These are phyloP conservation scores for Ptychobarbus kaznakovi DNA, from an alignment of 2,797 vertebrate genomes.

Conservation along the genomic window DNA sequence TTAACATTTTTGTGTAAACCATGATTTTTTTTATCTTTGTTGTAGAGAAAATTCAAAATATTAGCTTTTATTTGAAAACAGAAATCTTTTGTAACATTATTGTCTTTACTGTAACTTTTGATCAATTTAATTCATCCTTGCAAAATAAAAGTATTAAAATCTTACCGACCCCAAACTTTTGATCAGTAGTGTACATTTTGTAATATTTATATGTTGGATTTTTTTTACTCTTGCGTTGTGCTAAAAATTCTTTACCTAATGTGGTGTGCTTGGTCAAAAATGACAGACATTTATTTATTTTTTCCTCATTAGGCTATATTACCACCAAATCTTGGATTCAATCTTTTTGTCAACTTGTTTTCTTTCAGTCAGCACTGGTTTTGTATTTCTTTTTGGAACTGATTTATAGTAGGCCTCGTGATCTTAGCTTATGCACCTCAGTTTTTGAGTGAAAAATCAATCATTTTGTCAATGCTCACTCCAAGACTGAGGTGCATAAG, in stretches of 20 bases:
- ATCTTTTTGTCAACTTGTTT: neutral
- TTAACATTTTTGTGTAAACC: neutral
- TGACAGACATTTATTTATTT: neutral
- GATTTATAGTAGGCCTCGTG: neutral
- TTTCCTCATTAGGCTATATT: neutral
- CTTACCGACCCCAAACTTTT: neutral
- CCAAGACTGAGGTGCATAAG: neutral
- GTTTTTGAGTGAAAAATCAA: neutral
- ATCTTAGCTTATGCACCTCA: neutral
- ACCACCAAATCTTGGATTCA: neutral
- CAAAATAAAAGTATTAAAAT: neutral
- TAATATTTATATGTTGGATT: neutral
- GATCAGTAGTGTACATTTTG: neutral
- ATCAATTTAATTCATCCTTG: neutral
- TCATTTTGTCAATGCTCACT: neutral
- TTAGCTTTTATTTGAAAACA: neutral
- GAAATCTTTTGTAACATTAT: no score
- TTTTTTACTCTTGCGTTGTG: neutral
- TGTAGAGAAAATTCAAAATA: neutral
- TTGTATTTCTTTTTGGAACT: neutral
- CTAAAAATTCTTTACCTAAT: neutral
- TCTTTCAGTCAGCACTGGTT: neutral
- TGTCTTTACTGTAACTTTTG: neutral
- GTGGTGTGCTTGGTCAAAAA: neutral
- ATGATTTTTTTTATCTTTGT: neutral